Evolutionary conservation across 1,140 invertebrate genomes (phyloP), one percentile per base, ranked within the genome.

Genomic region (Harlomillsia oculata): DNA sequence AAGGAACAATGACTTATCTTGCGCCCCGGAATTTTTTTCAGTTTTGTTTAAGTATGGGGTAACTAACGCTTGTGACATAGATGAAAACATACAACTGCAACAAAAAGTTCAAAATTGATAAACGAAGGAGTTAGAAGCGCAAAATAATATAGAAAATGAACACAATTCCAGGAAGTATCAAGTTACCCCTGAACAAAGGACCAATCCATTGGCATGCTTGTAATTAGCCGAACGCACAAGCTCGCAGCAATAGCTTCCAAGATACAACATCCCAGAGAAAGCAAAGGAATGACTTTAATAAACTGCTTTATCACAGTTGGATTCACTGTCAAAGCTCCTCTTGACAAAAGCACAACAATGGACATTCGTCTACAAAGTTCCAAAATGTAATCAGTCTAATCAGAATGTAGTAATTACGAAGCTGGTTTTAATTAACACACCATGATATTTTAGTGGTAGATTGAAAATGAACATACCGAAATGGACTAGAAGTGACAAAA

Each of bases 321-420:
- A 43, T 60, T 59, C 9, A 61, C 52, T 18, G 44, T 43, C 11
- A 64, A 44, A n/a, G 59, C 62, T 30, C 62, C 62, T 43, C 61
- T 36, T 3, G 41, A 16, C 16, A 63, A 43, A 4, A 64, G 34
- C 29, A 64, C 36, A 4, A 61, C 62, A 25, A 64, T 40, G n/a
- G 62, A 58, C 40, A 61, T 55, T 2, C 26, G 40, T 25, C 62
- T 64, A 21, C 2, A 18, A 40, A 55, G 44, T 37, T 36, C 16
- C 16, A 50, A 45, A 37, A 13, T 13, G 6, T n/a, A 14, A 14
- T 25, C 26, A 39, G n/a, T 25, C 23, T n/a, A 53, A 5, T 26
- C 5, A 14, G 16, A 28, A 32, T 50, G 30, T 32, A 50, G 9
- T n/a, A n/a, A n/a, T n/a, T n/a, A n/a, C n/a, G n/a, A n/a, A n/a